Evolutionary conservation across 2,888 invertebrate species (phyloP).

Genomic region (Chironomus riparius): DNA sequence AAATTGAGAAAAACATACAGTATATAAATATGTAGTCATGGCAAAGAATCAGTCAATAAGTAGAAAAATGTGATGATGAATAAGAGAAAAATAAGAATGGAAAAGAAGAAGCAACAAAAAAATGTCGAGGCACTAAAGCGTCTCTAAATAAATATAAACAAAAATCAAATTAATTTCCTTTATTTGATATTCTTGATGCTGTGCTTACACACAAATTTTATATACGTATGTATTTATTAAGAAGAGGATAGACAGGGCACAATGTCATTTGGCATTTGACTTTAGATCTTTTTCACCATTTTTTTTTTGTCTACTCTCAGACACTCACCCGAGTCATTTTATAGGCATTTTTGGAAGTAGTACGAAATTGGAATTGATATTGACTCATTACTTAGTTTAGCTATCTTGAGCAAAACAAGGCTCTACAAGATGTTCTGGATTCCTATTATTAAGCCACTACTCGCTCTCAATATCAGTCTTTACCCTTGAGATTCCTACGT

Average conservation of each 20-base stretch:
- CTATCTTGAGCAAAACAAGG: no score
- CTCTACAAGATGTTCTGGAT: no score
- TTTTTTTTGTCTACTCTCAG: neutral
- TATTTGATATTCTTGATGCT: conserved; percentile 3
- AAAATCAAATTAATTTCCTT: conserved; percentile 27
- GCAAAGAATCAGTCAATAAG: no score
- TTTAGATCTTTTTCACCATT: neutral
- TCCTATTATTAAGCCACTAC: no score
- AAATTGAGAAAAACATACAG: neutral
- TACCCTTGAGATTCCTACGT: no score
- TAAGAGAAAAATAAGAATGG: no score
- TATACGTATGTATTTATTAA: neutral
- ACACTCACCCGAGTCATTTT: neutral
- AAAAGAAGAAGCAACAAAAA: neutral
- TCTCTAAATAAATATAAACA: conserved; percentile 27
- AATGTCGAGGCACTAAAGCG: conserved; percentile 10
- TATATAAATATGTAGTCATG: no score
- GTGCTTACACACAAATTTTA: neutral
- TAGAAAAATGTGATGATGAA: no score
- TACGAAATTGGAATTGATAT: no score
- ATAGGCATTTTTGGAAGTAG: no score
- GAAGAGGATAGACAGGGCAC: neutral
- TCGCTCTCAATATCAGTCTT: no score
- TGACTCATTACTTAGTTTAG: no score
- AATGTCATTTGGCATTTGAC: neutral